These are phyloP conservation scores for Aricia artaxerxes DNA, from an alignment of 2,888 invertebrate species.

Conservation along the genomic window DNA sequence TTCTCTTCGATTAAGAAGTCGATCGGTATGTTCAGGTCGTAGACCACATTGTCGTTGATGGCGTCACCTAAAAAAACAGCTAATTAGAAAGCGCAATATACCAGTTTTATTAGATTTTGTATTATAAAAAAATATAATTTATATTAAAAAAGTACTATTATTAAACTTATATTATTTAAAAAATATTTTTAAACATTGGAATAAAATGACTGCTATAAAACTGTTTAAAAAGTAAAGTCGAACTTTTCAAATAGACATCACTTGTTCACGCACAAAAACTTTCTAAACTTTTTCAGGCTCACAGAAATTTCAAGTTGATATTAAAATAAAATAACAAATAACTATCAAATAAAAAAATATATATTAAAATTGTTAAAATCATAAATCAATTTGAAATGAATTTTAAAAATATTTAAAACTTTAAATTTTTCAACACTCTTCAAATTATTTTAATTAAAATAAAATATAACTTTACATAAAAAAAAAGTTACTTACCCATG, in stretches of 20 bases:
- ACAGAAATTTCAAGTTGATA: not conserved
- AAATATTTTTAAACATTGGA: not conserved
- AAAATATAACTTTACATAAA: not conserved
- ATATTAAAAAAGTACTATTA: too few relatives aligned
- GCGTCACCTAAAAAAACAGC: not conserved
- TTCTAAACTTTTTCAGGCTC: not conserved
- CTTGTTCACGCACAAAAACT: slow-evolving; percentile 2
- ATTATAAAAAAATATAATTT: too few relatives aligned
- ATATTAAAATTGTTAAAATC: too few relatives aligned
- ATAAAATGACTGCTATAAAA: not conserved
- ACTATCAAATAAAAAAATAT: too few relatives aligned
- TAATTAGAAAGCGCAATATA: not conserved
- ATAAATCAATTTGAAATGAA: too few relatives aligned
- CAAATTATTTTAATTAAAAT: not conserved
- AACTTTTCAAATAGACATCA: not conserved
- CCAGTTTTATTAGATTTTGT: too few relatives aligned
- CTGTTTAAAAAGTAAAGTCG: not conserved
- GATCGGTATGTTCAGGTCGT: not conserved
- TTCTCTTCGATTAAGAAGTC: not conserved
- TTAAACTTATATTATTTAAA: too few relatives aligned
- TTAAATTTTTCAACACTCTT: not conserved
- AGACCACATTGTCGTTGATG: not conserved
- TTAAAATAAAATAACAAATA: not conserved
- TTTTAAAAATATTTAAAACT: not conserved
- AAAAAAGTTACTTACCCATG: not conserved